Evolutionary conservation across 2,888 invertebrate species (phyloP).

Genomic region (Orthonychiurus folsomi): DNA sequence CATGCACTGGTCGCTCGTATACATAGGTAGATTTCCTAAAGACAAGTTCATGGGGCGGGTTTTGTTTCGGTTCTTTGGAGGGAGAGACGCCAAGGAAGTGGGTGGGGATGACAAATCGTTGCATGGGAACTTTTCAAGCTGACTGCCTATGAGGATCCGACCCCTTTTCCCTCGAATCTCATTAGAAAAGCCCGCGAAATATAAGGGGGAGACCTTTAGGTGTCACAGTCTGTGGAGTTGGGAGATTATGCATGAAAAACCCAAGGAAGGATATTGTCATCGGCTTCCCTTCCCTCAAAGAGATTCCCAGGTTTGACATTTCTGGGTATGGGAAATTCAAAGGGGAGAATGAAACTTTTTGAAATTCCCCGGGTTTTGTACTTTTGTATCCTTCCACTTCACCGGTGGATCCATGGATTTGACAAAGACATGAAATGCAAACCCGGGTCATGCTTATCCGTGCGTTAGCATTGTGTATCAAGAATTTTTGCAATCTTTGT

Average conservation of each 20-base stretch:
- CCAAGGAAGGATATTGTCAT: conserved; percentile 12
- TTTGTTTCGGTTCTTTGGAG: not conserved
- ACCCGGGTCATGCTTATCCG: no score
- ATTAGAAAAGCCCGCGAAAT: not conserved
- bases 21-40: conserved; percentile 3
- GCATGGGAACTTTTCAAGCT: conserved; percentile 18
- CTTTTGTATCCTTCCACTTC: no score
- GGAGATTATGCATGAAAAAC: conserved; percentile 37
- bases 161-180: conserved; percentile 1
- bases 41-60: conserved; percentile 5
- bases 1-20: conserved; percentile 24
- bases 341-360: no score
- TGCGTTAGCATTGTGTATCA: no score
- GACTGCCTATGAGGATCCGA: not conserved
- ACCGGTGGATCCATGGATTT: no score
- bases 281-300: not conserved
- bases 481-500: no score
- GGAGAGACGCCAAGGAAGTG: conserved; percentile 14
- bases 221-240: conserved; percentile 32
- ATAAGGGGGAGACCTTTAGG: conserved; percentile 22
- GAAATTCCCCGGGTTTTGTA: no score
- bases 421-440: no score
- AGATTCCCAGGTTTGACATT: no score
- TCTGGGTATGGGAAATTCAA: no score
- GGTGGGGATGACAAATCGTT: conserved; percentile 23